These are phyloP conservation scores for Penaeus vannamei DNA, from an alignment of 1,140 invertebrate species.

Conservation along the genomic window DNA sequence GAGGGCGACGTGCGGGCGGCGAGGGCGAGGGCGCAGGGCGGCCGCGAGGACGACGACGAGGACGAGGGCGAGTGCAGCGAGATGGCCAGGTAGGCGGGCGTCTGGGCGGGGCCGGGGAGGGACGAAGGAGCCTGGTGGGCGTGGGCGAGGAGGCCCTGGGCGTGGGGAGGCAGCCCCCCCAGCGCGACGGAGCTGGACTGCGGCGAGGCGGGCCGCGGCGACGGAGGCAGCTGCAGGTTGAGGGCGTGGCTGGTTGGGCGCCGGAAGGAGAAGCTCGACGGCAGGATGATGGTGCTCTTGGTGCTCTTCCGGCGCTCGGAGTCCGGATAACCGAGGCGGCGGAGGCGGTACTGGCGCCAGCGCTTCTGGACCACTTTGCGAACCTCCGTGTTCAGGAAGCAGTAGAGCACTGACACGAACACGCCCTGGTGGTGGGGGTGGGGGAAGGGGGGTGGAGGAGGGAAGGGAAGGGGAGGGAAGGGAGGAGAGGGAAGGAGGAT, in stretches of 20 bases:
- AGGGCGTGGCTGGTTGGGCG: background rate
- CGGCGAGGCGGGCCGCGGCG: background rate
- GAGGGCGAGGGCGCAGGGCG: no score
- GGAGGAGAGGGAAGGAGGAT: background rate
- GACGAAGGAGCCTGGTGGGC: no score
- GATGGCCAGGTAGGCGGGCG: no score
- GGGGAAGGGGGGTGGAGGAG: background rate
- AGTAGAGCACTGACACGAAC: slow-evolving; percentile 52
- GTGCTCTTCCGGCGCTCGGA: slow-evolving; percentile 34
- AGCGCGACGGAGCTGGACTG: no score
- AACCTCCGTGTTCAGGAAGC: slow-evolving; percentile 51
- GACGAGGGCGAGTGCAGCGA: no score
- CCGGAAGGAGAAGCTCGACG: slow-evolving; percentile 20
- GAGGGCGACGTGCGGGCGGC: no score
- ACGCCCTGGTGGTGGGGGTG: slow-evolving; percentile 7
- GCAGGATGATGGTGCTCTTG: slow-evolving; percentile 49
- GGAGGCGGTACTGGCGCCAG: slow-evolving; percentile 49
- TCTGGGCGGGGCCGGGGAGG: no score
- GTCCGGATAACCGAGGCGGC: slow-evolving; percentile 6
- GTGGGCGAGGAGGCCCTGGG: no score
- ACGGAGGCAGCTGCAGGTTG: slow-evolving; percentile 15
- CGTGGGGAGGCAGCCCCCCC: no score
- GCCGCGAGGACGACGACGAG: no score
- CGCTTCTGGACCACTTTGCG: slow-evolving; percentile 45
- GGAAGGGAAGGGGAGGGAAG: background rate